Conservation (phyloP, 2,113 vertebrate species). For the Oncorhynchus masou region DNA sequence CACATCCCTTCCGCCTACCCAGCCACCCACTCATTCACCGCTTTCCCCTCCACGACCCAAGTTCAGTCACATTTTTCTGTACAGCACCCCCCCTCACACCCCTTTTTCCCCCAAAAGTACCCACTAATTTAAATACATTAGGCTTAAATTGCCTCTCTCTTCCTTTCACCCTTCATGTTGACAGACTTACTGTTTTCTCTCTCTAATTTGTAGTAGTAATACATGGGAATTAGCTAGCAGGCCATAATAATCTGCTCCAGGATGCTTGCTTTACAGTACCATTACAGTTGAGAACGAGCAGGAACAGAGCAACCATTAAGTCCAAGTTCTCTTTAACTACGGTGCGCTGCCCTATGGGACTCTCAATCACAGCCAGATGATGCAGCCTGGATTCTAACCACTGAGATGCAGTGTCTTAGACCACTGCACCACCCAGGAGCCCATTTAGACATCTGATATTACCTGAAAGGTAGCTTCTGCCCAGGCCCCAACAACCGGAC, state of each 20-base stretch:
- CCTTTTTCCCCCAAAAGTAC: constrained; percentile 49
- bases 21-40: constrained; percentile 35
- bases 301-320: constrained; percentile 70
- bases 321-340: constrained; percentile 48
- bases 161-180: constrained; percentile 90
- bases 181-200: constrained; percentile 80
- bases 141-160: constrained; percentile 83
- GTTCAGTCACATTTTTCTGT: constrained; percentile 33
- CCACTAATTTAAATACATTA: constrained; percentile 89
- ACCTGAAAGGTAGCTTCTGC: background rate
- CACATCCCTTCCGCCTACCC: too few relatives aligned
- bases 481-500: too few relatives aligned
- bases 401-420: too few relatives aligned
- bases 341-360: too few relatives aligned
- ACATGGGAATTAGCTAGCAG: constrained; percentile 12
- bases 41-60: constrained; percentile 27
- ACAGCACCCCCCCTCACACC: too few relatives aligned
- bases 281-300: constrained; percentile 67
- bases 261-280: constrained; percentile 65
- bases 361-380: too few relatives aligned
- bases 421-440: too few relatives aligned
- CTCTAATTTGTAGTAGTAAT: constrained; percentile 71
- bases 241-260: background rate
- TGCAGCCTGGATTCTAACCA: too few relatives aligned
- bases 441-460: background rate